Percentiles rank a stretch among this genome's conserved stretches.
Evolutionary conservation across 2,888 invertebrate species (phyloP).

Genomic region (Eupithecia exiguata): DNA sequence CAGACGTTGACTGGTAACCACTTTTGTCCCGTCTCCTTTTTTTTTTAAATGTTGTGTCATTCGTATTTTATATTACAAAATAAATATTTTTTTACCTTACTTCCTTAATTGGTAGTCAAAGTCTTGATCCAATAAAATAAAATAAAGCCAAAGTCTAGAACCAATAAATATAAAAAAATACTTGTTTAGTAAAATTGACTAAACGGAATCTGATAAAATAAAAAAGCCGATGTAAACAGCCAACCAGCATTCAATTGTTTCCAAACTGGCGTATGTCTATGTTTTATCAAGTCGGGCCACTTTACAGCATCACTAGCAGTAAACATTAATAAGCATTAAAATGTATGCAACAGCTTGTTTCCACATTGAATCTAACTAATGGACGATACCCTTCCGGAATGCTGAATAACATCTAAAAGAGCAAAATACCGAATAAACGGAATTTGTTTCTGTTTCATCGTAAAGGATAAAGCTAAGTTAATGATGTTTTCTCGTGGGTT

Average conservation of each 20-base stretch:
- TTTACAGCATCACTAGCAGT: background rate
- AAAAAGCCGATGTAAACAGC: background rate
- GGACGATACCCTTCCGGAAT: constrained; percentile 5
- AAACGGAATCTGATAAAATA: background rate
- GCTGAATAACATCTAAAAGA: constrained; percentile 20
- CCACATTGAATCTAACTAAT: constrained; percentile 11
- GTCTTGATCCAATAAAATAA: too few relatives aligned
- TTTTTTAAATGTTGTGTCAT: too few relatives aligned
- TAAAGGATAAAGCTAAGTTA: constrained; percentile 48
- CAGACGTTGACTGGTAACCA: too few relatives aligned
- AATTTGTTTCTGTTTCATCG: constrained; percentile 46
- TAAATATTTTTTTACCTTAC: too few relatives aligned
- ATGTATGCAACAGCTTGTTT: constrained; percentile 16
- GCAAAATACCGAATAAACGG: constrained; percentile 42
- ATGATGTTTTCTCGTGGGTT: constrained; percentile 43
- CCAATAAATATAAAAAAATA: too few relatives aligned
- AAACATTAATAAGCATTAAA: constrained; percentile 11
- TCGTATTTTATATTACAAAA: too few relatives aligned
- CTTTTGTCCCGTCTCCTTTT: too few relatives aligned
- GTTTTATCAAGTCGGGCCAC: background rate
- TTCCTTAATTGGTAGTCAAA: too few relatives aligned
- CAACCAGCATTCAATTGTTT: background rate
- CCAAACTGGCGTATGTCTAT: background rate
- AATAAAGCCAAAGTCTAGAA: too few relatives aligned
- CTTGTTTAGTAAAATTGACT: background rate